Base-by-base conservation (phyloP, 1,140 invertebrate genomes). In the Tachypleus tridentatus region DNA sequence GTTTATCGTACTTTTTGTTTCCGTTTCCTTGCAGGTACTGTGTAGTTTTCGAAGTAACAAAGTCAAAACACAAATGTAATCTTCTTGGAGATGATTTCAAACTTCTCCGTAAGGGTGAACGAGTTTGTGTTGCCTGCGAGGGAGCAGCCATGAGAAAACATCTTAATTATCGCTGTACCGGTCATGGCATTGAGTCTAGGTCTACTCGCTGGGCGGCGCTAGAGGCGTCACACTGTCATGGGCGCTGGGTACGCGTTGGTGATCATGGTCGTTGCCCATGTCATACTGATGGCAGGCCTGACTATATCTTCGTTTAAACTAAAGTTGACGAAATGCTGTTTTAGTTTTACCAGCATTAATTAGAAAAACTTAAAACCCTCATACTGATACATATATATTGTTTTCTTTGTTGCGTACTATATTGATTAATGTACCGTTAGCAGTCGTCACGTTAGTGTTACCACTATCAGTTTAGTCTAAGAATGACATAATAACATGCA, bases 161-260 rank as follows among this genome's bases (percentile, higher is more conserved):
- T 61, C 74, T 87, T 11, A 85, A 84, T 47, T 90, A 86, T 81
- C 82, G 87, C 66, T 91, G 88, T 77, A 82, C 84, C 58, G 88
- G 88, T 4, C 87, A 89, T 73, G 86, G 87, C 5, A 82, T 86
- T 49, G 79, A 84, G 47, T 84, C 82, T 3, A 82, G 84, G 70
- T 80, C 83, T 62, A 89, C 87, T 11, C 80, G 87, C 53, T 91
- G 87, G 83, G 85, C 84, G 61, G 85, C 87, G 52, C 79, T 91
- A 29, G 83, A 86, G n/a, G 84, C 84, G 51, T 84, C 86, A 7
- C 86, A 87, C 68, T 91, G 89, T 76, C 87, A 88, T 70, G 89
- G 89, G 51, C 88, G 90, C 74, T 91, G 88, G 88, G 74, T 87
- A n/a, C 82, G 70, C 8, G 59, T 64, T 3, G 60, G 58, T 49